phyloP scores from a whole-genome alignment of 2,113 vertebrate species.

The pig (Sus scrofa) region DNA sequence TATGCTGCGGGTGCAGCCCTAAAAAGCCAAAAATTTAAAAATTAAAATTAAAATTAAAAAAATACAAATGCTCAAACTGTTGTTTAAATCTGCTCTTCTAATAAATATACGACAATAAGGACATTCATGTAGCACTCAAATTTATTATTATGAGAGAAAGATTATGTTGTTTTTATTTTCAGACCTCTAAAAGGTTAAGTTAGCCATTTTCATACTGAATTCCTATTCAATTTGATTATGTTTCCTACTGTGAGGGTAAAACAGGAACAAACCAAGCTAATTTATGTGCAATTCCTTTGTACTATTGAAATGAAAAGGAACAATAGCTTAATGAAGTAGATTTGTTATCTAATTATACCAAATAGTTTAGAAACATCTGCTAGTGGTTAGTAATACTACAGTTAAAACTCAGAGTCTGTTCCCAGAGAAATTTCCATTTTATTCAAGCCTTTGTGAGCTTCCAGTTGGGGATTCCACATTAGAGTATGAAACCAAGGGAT shows the following conservation, averaged over 20 bases:
- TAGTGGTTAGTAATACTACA: conserved; percentile 50
- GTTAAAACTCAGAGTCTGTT: conserved; percentile 68
- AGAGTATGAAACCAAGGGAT: neutral
- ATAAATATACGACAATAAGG: conserved; percentile 3
- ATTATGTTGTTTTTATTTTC: conserved; percentile 58
- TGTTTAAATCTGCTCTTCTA: conserved; percentile 31
- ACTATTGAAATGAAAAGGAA: conserved; percentile 71
- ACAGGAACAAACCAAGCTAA: conserved; percentile 68
- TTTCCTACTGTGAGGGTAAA: conserved; percentile 55
- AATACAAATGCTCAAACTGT: neutral
- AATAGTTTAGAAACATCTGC: conserved; percentile 79
- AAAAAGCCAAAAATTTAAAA: too few relatives aligned
- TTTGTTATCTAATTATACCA: conserved; percentile 77
- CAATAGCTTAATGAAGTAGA: conserved; percentile 69
- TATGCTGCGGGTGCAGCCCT: too few relatives aligned
- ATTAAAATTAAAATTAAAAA: too few relatives aligned
- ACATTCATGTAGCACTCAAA: neutral
- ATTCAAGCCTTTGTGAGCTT: conserved; percentile 41
- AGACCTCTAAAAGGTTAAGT: conserved; percentile 61
- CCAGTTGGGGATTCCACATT: neutral
- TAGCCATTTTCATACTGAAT: conserved; percentile 70
- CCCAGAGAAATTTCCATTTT: conserved; percentile 52
- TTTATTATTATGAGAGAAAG: conserved; percentile 53
- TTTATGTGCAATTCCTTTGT: conserved; percentile 66
- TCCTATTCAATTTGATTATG: conserved; percentile 67